These are phyloP conservation scores for Willowsia nigromaculata DNA, from an alignment of 2,888 invertebrate genomes.

Conservation along the genomic window DNA sequence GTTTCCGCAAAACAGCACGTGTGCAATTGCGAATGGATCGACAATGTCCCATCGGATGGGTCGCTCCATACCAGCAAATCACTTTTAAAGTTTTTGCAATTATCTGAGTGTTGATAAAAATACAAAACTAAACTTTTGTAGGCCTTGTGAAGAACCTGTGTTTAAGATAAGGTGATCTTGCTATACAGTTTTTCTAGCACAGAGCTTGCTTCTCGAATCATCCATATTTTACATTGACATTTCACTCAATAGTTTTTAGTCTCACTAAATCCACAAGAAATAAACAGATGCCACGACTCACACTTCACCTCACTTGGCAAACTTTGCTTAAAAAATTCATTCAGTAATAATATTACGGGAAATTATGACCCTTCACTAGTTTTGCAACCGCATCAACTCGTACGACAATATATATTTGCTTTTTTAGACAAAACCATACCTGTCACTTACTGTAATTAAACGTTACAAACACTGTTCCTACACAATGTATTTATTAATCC, in stretches of 20 bases:
- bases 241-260: no score
- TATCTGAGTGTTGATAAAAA: neutral
- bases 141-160: no score
- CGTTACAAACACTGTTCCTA: neutral
- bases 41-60: neutral
- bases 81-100: neutral
- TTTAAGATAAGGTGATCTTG: no score
- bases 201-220: no score
- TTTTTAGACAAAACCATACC: neutral
- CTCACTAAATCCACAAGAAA: neutral
- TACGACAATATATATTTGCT: neutral
- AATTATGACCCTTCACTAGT: no score
- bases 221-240: no score
- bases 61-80: neutral
- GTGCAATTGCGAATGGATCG: neutral
- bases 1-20: neutral
- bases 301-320: no score
- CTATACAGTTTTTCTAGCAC: no score
- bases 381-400: no score
- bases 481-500: neutral
- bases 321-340: no score
- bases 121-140: no score
- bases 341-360: no score
- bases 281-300: neutral
- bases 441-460: conserved; percentile 29